Percentiles rank a stretch among this genome's conserved stretches.
Evolutionary conservation across 2,113 vertebrate species (phyloP).

Genomic region (Ceyx margarethae): DNA sequence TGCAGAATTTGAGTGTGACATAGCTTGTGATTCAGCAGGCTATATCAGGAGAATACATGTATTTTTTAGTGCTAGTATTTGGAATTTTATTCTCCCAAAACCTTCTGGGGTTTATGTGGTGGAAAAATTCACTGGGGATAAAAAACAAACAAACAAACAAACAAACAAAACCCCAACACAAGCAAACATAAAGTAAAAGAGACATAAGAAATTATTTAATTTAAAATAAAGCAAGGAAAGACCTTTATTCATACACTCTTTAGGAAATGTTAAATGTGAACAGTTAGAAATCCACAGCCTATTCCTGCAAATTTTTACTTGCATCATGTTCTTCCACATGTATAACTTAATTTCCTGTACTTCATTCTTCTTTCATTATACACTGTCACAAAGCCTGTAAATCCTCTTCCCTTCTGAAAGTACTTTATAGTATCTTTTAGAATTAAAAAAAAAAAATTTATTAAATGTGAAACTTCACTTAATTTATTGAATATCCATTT

Average conservation of each 20-base stretch:
- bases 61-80: not conserved
- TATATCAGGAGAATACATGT: not conserved
- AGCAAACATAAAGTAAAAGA: not conserved
- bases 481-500: not conserved
- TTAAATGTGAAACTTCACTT: not conserved
- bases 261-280: not conserved
- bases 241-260: not conserved
- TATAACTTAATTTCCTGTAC: not conserved
- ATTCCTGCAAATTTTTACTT: not conserved
- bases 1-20: not conserved
- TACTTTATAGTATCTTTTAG: not conserved
- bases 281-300: not conserved
- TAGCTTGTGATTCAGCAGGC: not conserved
- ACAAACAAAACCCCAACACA: not conserved
- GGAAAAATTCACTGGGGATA: not conserved
- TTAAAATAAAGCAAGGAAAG: not conserved
- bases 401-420: not conserved
- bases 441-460: not conserved
- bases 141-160: not conserved
- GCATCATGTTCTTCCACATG: not conserved
- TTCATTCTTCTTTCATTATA: not conserved
- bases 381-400: not conserved
- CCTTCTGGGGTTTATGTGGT: not conserved
- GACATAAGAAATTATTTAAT: not conserved
- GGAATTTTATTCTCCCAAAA: not conserved